Evolutionary conservation across 2,113 vertebrate species (phyloP).

Genomic region (Hylia prasina): DNA sequence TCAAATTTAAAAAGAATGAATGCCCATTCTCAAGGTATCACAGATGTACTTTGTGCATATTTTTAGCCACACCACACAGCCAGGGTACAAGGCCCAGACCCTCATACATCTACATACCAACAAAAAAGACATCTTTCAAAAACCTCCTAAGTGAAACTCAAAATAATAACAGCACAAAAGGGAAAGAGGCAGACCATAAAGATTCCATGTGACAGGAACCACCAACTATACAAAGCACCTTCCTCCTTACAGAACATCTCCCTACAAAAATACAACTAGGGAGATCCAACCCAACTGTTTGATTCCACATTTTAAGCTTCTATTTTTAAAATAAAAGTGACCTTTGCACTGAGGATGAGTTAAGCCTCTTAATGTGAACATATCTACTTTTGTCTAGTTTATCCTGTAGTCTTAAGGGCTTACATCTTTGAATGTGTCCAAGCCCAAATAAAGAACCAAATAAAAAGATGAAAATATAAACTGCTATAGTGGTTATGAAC

Average conservation of each 20-base stretch:
- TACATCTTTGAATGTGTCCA: slow-evolving; percentile 33
- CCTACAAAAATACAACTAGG: background rate
- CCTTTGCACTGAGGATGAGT: slow-evolving; percentile 39
- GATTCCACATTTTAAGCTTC: slow-evolving; percentile 25
- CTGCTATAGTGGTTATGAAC: background rate
- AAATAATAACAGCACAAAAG: background rate
- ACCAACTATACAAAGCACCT: background rate
- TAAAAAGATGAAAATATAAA: slow-evolving; percentile 5
- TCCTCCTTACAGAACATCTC: background rate
- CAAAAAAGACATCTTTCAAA: background rate
- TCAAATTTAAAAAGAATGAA: background rate
- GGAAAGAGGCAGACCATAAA: background rate
- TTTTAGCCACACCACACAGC: background rate
- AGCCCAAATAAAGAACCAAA: slow-evolving; percentile 48
- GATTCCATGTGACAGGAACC: background rate
- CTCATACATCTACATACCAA: background rate
- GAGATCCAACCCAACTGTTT: background rate
- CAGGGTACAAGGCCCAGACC: background rate
- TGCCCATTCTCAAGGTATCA: background rate
- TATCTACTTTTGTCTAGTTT: slow-evolving; percentile 53
- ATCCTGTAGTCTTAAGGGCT: slow-evolving; percentile 57
- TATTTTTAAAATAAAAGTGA: slow-evolving; percentile 58
- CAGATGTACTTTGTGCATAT: background rate
- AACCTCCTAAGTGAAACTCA: background rate
- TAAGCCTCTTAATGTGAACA: slow-evolving; percentile 54